A percentile compares a stretch with the other conserved stretches of the same genome.
phyloP scores from a whole-genome alignment of 2,797 vertebrate species.

The Sebastes steindachneri region DNA sequence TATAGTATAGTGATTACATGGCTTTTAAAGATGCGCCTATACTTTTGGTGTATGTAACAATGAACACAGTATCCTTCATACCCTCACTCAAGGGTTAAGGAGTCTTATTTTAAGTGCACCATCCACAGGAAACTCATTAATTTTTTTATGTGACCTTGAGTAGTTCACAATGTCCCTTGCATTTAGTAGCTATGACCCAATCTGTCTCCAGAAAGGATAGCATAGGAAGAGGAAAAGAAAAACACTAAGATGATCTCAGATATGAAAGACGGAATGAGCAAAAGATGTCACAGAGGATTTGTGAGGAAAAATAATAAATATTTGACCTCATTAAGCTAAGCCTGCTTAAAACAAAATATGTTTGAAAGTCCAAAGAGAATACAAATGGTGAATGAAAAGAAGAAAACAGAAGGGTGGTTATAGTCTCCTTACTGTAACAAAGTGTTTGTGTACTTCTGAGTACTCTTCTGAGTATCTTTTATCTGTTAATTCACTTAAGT shows the following conservation, averaged over 20 bases:
- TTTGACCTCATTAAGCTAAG: not conserved
- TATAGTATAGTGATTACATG: not conserved
- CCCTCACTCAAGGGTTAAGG: not conserved
- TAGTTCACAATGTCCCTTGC: conserved; percentile 5
- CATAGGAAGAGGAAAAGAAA: not conserved
- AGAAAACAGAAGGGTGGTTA: not conserved
- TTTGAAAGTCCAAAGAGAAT: not conserved
- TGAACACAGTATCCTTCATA: not conserved
- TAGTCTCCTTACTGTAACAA: not conserved
- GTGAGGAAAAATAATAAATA: not conserved
- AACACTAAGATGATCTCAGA: not conserved
- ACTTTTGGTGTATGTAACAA: not conserved
- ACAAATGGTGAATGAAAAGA: not conserved
- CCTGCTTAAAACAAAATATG: not conserved
- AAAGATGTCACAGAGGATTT: not conserved
- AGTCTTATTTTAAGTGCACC: not conserved
- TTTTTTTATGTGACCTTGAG: conserved; percentile 34
- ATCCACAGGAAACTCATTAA: not conserved
- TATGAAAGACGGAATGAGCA: not conserved
- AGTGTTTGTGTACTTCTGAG: not conserved
- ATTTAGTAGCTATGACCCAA: not conserved
- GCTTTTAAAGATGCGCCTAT: not conserved
- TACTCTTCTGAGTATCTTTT: not conserved
- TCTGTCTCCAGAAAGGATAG: not conserved
- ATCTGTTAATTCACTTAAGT: not conserved